A percentile compares a stretch with the other conserved stretches of the same genome.
Evolutionary conservation across 2,888 invertebrate genomes (phyloP).

Genomic region (Frankliniella fusca): DNA sequence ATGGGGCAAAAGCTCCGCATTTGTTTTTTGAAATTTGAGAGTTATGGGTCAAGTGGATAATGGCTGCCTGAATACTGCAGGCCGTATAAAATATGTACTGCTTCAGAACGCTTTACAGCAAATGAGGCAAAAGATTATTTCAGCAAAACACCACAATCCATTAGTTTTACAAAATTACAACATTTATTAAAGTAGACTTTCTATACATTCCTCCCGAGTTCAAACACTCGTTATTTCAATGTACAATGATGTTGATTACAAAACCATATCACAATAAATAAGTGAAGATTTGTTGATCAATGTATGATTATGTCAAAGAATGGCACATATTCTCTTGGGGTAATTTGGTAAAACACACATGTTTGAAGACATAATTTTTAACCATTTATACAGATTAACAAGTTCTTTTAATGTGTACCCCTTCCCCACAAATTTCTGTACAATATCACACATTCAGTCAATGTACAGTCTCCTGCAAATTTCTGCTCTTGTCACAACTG

Average conservation of each 20-base stretch:
- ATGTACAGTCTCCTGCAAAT: slow-evolving; percentile 19
- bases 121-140: too few species aligned
- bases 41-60: too few species aligned
- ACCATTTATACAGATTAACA: slow-evolving; percentile 16
- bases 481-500: slow-evolving; percentile 1
- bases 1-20: too few species aligned
- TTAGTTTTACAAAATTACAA: slow-evolving; percentile 34
- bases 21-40: too few species aligned
- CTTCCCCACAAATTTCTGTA: slow-evolving; percentile 25
- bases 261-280: slow-evolving; percentile 38
- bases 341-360: slow-evolving; percentile 21
- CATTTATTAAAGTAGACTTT: slow-evolving; percentile 37
- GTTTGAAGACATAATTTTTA: slow-evolving; percentile 7
- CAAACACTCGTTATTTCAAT: slow-evolving; percentile 32
- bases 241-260: slow-evolving; percentile 32
- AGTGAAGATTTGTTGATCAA: slow-evolving; percentile 31
- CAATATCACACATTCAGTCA: slow-evolving; percentile 26
- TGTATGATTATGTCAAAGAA: slow-evolving; percentile 18
- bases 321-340: slow-evolving; percentile 24
- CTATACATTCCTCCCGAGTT: slow-evolving; percentile 35
- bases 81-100: too few species aligned
- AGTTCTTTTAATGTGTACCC: slow-evolving; percentile 23
- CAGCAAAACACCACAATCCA: slow-evolving; percentile 14
- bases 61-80: too few species aligned
- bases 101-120: too few species aligned